A percentile compares a stretch with the other conserved stretches of the same genome.
These are phyloP conservation scores for Geothlypis trichas DNA, from an alignment of 2,113 vertebrate species.

Conservation along the genomic window DNA sequence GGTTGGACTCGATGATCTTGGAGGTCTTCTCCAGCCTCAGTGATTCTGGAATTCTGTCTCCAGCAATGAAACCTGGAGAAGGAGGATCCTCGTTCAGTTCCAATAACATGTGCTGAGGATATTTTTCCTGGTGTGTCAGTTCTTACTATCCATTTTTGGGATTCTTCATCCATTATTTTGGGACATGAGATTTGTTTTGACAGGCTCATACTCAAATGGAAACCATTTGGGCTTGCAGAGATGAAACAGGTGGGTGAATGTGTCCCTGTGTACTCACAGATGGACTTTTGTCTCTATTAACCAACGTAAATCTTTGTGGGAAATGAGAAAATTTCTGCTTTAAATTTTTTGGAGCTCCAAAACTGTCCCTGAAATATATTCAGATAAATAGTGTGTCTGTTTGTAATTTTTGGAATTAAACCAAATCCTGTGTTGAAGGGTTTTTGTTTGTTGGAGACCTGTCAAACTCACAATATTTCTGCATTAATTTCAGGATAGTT, in stretches of 20 bases:
- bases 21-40: neutral
- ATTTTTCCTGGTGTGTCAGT: neutral
- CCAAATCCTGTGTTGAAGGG: neutral
- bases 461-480: neutral
- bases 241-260: neutral
- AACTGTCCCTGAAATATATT: neutral
- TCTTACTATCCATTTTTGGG: neutral
- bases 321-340: neutral
- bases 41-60: neutral
- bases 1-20: fast-evolving
- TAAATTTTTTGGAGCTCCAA: neutral
- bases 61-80: neutral
- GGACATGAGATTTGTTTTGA: neutral
- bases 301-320: fast-evolving
- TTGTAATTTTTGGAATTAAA: neutral
- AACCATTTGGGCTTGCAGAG: neutral
- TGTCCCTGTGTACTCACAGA: neutral
- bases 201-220: neutral
- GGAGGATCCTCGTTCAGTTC: neutral
- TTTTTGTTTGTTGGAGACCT: neutral
- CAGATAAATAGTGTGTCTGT: neutral
- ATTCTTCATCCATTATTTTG: conserved; percentile 19
- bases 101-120: neutral
- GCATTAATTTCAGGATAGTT: neutral
- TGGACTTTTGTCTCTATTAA: neutral